Base-by-base conservation (phyloP, 2,888 invertebrate genomes). In the Neuroscelio doddi region DNA sequence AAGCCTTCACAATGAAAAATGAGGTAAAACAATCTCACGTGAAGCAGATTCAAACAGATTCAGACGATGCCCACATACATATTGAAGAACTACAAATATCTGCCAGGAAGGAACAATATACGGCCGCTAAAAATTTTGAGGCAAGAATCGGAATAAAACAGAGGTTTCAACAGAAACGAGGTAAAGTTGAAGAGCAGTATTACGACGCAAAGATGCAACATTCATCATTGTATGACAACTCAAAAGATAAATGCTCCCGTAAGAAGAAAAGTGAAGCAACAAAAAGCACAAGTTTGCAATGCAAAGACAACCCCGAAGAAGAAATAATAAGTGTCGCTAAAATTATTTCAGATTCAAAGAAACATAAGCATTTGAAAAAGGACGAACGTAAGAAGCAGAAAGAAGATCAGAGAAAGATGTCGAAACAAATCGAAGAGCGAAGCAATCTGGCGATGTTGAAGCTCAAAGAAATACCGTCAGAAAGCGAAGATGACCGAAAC, bases 341-440 rank as follows among this genome's bases (percentile, higher is more conserved):
- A n/a, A 65, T 56, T 9, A 56, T 56, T 0, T 56, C 51, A 0
- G 65, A 65, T 4, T 93, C 92, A 0, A 91, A 91, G 76, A 92
- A 92, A 75, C 90, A 93, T 79, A 88, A 93, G 77, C 90, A 91
- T 74, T 87, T 92, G 14, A 90, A 90, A 70, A 90, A 91, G 71
- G 91, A 92, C 70, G 92, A 92, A 77, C 85, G 90, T 5, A 91
- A 90, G 75, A 89, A 88, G 64, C 89, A 89, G 36, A 86, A 92
- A 70, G 92, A 93, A 78, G 86, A 89, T 67, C 86, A 87, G 53
- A 86, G 76, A 74, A 88, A 82, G 80, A 86, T 79, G 44, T 14
- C 27, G 1, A 80, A 80, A 12, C 82, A 82, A 64, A 68, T 80
- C 80, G 76, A 89, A 86, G 88, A 80, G 84, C 88, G 85, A 85